Evolutionary conservation across 2,113 vertebrate species (phyloP), one percentile per base, ranked within the genome.

Genomic region (Merops nubicus): DNA sequence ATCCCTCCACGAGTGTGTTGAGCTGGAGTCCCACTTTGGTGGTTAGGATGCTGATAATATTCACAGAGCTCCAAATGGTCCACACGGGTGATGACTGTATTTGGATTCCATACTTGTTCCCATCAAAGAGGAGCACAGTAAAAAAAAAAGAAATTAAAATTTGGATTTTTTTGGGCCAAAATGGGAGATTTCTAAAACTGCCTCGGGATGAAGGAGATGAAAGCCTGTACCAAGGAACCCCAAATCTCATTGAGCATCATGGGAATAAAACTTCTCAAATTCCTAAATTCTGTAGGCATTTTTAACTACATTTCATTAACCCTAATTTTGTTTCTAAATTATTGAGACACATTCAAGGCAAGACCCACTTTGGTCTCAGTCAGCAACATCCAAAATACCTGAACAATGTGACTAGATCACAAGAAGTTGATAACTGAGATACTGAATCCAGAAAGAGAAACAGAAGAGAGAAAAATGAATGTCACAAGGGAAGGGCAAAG

Each of bases 1-100:
- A 62, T 57, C 47, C 12, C 40, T 48, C 43, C 31, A 54, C 0
- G 0, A n/a, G 5, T 1, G 0, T 2, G 0, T 48, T 0, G 0
- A 93, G 63, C 20, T 4, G 0, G 21, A 43, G 18, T 31, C 25
- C 34, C 33, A 51, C 20, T n/a, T 19, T 1, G 1, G 7, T 0
- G 0, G 9, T 33, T 36, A 63, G 59, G 79, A 42, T 18, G n/a
- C 16, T 63, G 33, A 9, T 9, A 51, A 33, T 11, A 59, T 4
- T 45, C 34, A 65, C 12, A 65, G 54, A 69, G 3, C 23, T 63
- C 29, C 2, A 3, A 86, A 88, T 51, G 18, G 63, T 42, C 50
- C 54, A 21, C 2, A 7, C 1, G 1, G 7, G 9, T n/a, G 34
- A 80, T 43, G 12, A 26, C 1, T 67, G 9, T 2, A 20, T 12